A percentile compares a stretch with the other conserved stretches of the same genome.
Evolutionary conservation across 2,888 invertebrate genomes (phyloP).

Genomic region (Patella pellucida): DNA sequence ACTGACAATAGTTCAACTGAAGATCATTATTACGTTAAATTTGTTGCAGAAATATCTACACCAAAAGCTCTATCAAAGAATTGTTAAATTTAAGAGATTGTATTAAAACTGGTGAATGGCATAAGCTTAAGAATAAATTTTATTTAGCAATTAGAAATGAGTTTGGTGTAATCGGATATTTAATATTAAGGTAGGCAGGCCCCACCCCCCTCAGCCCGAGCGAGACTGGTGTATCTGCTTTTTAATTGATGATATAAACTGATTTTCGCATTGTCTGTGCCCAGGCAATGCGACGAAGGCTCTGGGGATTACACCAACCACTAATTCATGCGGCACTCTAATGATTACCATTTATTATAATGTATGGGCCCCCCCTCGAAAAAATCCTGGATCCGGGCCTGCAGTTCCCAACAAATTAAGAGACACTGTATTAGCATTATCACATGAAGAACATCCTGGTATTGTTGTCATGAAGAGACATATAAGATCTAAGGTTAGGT

Average conservation of each 20-base stretch:
- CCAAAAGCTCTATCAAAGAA: conserved; percentile 16
- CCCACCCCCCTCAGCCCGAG: too few species aligned
- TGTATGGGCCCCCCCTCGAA: too few species aligned
- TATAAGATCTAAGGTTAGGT: conserved; percentile 39
- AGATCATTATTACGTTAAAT: not conserved
- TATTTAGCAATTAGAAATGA: conserved; percentile 1
- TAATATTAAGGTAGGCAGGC: not conserved
- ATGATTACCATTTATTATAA: too few species aligned
- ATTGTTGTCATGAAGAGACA: conserved; percentile 40
- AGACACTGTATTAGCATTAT: not conserved
- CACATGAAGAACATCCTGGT: conserved; percentile 38
- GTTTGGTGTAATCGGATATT: not conserved
- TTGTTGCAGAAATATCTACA: conserved; percentile 12
- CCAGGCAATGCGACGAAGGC: too few species aligned
- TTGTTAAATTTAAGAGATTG: conserved; percentile 10
- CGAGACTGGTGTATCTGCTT: too few species aligned
- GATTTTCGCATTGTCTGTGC: too few species aligned
- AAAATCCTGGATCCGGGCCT: too few species aligned
- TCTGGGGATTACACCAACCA: too few species aligned
- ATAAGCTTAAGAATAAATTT: not conserved
- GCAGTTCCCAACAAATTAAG: not conserved
- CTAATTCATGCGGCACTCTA: too few species aligned
- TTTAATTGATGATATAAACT: too few species aligned
- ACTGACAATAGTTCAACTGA: not conserved
- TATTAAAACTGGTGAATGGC: not conserved